Conservation (phyloP, 37 sponge, comb jelly and placozoan species). For the Chondrosia reniformis region DNA sequence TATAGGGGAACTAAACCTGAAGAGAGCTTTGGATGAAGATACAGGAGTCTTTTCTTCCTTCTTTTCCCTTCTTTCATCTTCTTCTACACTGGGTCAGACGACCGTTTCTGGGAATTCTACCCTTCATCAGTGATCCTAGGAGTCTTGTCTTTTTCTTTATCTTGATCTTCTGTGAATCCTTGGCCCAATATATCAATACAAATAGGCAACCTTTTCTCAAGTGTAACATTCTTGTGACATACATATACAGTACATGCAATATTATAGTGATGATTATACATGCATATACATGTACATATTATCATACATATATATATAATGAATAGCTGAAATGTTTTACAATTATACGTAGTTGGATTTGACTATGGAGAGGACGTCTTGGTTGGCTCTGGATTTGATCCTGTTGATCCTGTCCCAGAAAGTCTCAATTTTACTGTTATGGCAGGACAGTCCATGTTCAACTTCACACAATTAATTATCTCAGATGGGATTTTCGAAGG, state of each 20-base stretch:
- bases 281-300: not conserved
- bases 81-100: too few relatives aligned
- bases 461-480: not conserved
- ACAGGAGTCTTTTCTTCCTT: too few relatives aligned
- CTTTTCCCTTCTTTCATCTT: too few relatives aligned
- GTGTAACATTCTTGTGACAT: not conserved
- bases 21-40: too few relatives aligned
- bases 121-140: too few relatives aligned
- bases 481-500: slow-evolving; percentile 12
- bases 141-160: too few relatives aligned
- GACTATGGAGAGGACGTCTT: not conserved
- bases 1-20: too few relatives aligned
- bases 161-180: too few relatives aligned
- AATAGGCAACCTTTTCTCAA: not conserved
- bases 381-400: not conserved
- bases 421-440: not conserved
- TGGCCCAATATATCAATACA: not conserved
- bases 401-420: not conserved
- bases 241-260: not conserved
- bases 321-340: not conserved
- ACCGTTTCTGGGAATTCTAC: too few relatives aligned
- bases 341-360: not conserved
- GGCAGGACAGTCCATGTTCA: not conserved
- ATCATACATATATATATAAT: not conserved
- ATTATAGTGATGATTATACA: not conserved